Evolutionary conservation across 2,113 vertebrate genomes (phyloP), one percentile per base, ranked within the genome.

Genomic region (Eolophus roseicapilla): DNA sequence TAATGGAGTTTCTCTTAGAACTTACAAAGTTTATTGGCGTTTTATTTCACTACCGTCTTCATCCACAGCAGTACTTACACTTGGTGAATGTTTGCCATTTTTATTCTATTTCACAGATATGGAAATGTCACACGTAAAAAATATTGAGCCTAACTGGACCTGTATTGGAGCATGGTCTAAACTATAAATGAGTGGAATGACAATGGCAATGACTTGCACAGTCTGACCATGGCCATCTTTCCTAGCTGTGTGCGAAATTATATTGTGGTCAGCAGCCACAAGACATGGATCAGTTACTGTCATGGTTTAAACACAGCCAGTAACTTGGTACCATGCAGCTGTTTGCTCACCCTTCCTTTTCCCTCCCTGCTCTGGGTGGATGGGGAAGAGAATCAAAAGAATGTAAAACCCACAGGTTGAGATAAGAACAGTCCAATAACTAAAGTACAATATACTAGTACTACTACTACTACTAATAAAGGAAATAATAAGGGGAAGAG

Each of bases 181-280:
- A 21, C 24, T 28, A 4, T n/a, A 44, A 47, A 33, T 9, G 8
- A n/a, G 6, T 8, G 24, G 46, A 53, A 25, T n/a, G 37, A 29
- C 27, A 15, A 1, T 9, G 35, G 13, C 39, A 67, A 18, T 29
- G 47, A 47, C 68, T 37, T 46, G 9, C 29, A 3, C 2, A 20
- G 49, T 3, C 52, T 65, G 76, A n/a, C 19, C 3, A 2, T 1
- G 6, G 31, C 21, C 25, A 37, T 17, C 17, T 78, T 71, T 59
- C 7, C 9, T 59, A 3, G 3, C 44, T 1, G 0, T 3, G 23
- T 79, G 15, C 37, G 64, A 9, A 17, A 24, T 6, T 0, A 4
- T 17, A 0, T 8, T 33, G 27, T 43, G 62, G 27, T 33, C 29
- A 46, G 1, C 3, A 63, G 27, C n/a, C 23, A 7, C 24, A 31